Evolutionary conservation across 2,888 invertebrate genomes (phyloP).

Genomic region (Enchytraeus crypticus): DNA sequence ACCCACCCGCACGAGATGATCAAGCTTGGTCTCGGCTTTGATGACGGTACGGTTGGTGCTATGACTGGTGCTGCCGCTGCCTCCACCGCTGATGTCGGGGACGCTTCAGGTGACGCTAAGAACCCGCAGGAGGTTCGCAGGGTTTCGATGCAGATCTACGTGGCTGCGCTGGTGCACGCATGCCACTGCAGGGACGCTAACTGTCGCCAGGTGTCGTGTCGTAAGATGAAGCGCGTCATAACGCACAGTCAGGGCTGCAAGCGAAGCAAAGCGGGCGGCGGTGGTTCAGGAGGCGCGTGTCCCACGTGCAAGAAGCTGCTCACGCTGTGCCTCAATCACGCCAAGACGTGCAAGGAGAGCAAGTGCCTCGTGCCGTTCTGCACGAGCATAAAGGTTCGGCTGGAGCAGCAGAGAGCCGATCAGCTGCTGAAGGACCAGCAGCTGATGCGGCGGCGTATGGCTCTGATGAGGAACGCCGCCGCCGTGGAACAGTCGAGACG

Average conservation of each 20-base stretch:
- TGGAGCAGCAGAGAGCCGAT: conserved; percentile 92
- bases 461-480: conserved; percentile 48
- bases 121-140: conserved; percentile 83
- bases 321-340: conserved; percentile 96
- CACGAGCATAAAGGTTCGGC: conserved; percentile 92
- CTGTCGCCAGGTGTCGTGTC: conserved; percentile 90
- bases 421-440: conserved; percentile 91
- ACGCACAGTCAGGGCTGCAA: conserved; percentile 94
- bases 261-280: conserved; percentile 58
- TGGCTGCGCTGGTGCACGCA: conserved; percentile 86
- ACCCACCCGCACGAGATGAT: conserved; percentile 93
- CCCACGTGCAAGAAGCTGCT: conserved; percentile 98
- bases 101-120: conserved; percentile 62
- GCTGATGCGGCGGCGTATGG: conserved; percentile 62
- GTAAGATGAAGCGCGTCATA: conserved; percentile 98
- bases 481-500: conserved; percentile 8
- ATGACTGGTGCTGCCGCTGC: conserved; percentile 34
- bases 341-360: conserved; percentile 81
- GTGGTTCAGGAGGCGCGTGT: conserved; percentile 89
- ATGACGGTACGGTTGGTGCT: conserved; percentile 66
- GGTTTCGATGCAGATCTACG: conserved; percentile 80
- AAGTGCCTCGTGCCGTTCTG: conserved; percentile 99
- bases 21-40: conserved; percentile 61
- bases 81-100: not conserved
- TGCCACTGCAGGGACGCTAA: conserved; percentile 98